phyloP scores from a whole-genome alignment of 2,113 vertebrate genomes.

The Asarcornis scutulata region DNA sequence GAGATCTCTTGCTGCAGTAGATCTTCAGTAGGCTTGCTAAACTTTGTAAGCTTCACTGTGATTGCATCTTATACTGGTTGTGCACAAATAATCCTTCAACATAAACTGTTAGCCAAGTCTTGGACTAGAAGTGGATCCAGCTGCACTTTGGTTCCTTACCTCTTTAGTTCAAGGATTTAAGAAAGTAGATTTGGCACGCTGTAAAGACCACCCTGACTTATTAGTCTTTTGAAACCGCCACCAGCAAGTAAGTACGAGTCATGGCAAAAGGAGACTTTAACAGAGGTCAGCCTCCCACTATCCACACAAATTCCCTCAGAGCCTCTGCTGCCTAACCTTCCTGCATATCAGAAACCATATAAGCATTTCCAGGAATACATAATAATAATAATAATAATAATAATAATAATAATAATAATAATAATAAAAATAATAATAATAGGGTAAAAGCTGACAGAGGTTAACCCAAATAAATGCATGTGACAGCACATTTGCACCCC shows the following conservation, averaged over 20 bases:
- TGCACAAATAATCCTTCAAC: too few species aligned
- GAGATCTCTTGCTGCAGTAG: too few species aligned
- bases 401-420: background rate
- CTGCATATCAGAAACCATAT: background rate
- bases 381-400: background rate
- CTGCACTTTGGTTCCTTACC: too few species aligned
- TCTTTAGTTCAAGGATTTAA: too few species aligned
- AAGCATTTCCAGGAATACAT: background rate
- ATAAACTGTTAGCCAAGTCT: too few species aligned
- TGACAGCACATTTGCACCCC: background rate
- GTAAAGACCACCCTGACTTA: background rate
- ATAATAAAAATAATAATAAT: background rate
- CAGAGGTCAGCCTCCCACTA: background rate
- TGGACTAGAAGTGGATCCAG: too few species aligned
- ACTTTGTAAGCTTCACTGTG: too few species aligned
- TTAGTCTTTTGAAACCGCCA: background rate
- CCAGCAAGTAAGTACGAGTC: background rate
- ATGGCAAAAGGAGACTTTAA: background rate
- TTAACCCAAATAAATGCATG: background rate
- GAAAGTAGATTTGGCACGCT: background rate
- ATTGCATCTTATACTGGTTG: too few species aligned
- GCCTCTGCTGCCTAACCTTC: background rate
- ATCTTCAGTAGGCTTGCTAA: too few species aligned
- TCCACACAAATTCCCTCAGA: background rate
- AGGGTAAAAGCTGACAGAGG: background rate